Conservation (phyloP, 2,797 vertebrate genomes). For the Epinephelus awoara region DNA sequence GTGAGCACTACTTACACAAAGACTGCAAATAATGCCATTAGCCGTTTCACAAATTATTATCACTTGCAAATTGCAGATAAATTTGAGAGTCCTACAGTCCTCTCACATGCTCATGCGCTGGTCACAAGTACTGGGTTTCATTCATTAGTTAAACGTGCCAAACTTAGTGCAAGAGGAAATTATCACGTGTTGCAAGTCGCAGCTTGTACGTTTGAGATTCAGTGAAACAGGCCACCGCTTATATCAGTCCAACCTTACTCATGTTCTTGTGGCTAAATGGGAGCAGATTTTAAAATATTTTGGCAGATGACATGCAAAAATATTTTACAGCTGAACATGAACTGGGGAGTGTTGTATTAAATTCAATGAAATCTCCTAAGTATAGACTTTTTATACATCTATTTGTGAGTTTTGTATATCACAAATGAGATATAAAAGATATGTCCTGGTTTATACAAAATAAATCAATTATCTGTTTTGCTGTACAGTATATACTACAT, state of each 20-base stretch:
- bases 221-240: background rate
- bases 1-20: background rate
- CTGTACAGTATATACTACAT: background rate
- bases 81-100: background rate
- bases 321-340: no score
- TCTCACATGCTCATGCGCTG: background rate
- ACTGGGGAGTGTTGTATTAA: no score
- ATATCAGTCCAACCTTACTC: background rate
- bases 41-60: background rate
- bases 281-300: background rate
- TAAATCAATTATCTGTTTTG: no score
- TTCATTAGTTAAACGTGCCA: background rate
- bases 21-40: background rate
- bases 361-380: no score
- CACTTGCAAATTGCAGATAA: constrained; percentile 4
- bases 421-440: no score
- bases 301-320: no score
- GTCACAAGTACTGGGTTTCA: background rate
- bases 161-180: background rate
- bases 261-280: background rate
- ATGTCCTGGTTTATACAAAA: no score
- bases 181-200: background rate
- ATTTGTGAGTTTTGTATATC: no score
- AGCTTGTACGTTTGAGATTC: background rate
- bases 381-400: no score